Conservation (phyloP, 2,797 vertebrate genomes). For the Oreochromis grahami region DNA sequence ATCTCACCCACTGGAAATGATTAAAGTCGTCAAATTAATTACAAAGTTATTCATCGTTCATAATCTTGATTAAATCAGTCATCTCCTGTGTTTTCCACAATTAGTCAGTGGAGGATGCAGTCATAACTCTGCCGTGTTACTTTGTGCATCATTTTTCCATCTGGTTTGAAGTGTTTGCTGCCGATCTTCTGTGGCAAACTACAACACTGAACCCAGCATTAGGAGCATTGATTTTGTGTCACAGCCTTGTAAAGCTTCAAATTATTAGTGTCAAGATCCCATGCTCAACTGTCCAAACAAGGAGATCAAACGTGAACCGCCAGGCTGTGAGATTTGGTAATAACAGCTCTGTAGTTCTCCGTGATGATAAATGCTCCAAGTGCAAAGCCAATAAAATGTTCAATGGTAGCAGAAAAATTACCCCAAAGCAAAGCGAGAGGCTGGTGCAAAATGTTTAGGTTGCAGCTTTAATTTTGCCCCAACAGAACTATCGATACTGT, state of each 20-base stretch:
- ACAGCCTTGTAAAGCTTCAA: background rate
- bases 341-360: slow-evolving; percentile 15
- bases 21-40: background rate
- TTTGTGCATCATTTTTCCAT: background rate
- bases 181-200: background rate
- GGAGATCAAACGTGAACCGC: slow-evolving; percentile 12
- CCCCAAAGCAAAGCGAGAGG: background rate
- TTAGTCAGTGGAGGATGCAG: slow-evolving; percentile 20
- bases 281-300: slow-evolving; percentile 10
- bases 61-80: slow-evolving; percentile 12
- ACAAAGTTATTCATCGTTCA: background rate
- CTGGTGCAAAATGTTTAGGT: background rate
- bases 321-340: background rate
- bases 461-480: background rate
- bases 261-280: background rate
- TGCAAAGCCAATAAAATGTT: background rate
- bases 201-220: slow-evolving; percentile 1
- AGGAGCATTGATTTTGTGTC: background rate
- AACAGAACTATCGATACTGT: background rate
- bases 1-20: slow-evolving; percentile 2
- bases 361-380: background rate
- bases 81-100: slow-evolving; percentile 1
- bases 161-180: background rate
- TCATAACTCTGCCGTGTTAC: background rate
- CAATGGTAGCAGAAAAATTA: background rate